Evolutionary conservation across 2,888 invertebrate species (phyloP).

Genomic region (Empis livida): DNA sequence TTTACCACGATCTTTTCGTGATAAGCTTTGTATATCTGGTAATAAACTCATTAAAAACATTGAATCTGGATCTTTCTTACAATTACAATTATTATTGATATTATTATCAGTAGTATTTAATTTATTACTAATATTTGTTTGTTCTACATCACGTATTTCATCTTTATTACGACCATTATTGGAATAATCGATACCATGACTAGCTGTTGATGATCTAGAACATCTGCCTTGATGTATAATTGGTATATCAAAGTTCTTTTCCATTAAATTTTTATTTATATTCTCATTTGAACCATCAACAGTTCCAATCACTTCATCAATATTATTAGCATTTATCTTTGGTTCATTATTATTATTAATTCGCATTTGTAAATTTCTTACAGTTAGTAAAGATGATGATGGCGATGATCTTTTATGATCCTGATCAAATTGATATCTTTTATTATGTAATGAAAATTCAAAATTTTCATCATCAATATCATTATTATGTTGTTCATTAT

Average conservation of each 20-base stretch:
- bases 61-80: constrained; percentile 34
- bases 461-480: not conserved
- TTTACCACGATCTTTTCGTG: constrained; percentile 32
- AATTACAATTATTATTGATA: constrained; percentile 19
- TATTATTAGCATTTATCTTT: no score
- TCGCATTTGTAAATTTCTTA: not conserved
- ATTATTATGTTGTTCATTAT: not conserved
- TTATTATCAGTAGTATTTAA: no score
- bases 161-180: constrained; percentile 1
- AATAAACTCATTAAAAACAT: constrained; percentile 34
- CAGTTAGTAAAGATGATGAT: not conserved
- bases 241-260: not conserved
- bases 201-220: constrained; percentile 1
- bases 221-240: not conserved
- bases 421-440: not conserved
- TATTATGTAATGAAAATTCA: not conserved
- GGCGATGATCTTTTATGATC: not conserved
- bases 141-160: no score
- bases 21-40: constrained; percentile 31
- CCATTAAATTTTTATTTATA: not conserved
- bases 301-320: not conserved
- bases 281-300: not conserved
- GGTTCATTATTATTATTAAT: not conserved
- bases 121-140: no score
- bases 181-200: constrained; percentile 11